Conservation (phyloP, 2,888 invertebrate species). For the Thera britannica region DNA sequence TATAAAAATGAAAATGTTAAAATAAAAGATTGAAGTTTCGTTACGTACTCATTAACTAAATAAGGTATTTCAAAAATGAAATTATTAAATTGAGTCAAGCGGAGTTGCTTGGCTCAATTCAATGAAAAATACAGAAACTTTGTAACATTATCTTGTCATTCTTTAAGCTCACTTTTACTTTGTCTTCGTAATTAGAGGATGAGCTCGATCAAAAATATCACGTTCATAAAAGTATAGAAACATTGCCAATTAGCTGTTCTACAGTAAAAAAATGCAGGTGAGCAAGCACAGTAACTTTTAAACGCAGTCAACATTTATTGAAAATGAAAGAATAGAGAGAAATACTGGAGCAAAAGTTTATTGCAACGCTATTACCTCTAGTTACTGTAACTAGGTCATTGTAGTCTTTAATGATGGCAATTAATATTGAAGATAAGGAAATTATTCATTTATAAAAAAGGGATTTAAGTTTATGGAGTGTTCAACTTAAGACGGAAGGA, state of each 20-base stretch:
- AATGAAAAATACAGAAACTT: too few species aligned
- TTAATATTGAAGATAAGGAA: slow-evolving; percentile 11
- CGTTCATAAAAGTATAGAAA: too few species aligned
- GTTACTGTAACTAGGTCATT: background rate
- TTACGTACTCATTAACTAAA: too few species aligned
- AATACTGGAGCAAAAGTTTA: slow-evolving; percentile 34
- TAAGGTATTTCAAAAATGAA: too few species aligned
- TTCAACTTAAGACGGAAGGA: background rate
- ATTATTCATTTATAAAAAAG: slow-evolving; percentile 4
- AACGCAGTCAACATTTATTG: slow-evolving; percentile 6
- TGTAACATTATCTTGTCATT: too few species aligned
- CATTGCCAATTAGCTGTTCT: background rate
- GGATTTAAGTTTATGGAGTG: background rate
- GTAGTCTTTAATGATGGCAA: slow-evolving; percentile 15
- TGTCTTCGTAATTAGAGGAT: too few species aligned
- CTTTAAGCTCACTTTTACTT: too few species aligned
- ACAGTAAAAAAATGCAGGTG: background rate
- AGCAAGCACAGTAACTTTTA: background rate
- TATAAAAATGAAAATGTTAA: too few species aligned
- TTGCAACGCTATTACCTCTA: slow-evolving; percentile 11
- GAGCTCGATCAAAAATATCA: too few species aligned
- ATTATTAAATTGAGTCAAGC: too few species aligned
- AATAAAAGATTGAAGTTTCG: too few species aligned
- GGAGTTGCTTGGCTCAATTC: too few species aligned
- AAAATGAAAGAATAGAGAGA: slow-evolving; percentile 26